phyloP scores from a whole-genome alignment of 2,797 vertebrate genomes.

The Lophotriccus pileatus region DNA sequence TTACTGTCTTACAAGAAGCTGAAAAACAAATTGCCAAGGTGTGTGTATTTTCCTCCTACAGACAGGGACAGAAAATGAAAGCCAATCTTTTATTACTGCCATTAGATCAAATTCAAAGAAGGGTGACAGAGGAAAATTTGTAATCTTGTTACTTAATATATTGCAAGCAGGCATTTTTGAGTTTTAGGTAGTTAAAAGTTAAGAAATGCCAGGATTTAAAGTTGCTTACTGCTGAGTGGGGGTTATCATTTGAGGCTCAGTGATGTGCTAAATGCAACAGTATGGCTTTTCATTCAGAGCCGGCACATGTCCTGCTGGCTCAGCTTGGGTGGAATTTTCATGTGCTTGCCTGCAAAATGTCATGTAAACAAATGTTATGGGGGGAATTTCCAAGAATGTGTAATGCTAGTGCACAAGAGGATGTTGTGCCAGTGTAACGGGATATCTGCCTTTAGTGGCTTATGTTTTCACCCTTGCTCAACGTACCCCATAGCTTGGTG shows the following conservation, averaged over 20 bases:
- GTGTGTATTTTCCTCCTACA: background rate
- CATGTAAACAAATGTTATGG: slow-evolving; percentile 21
- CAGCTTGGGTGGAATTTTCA: background rate
- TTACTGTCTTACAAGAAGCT: background rate
- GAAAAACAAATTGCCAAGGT: background rate
- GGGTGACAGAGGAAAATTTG: background rate
- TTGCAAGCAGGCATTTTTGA: background rate
- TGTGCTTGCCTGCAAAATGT: slow-evolving; percentile 31
- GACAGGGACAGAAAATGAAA: background rate
- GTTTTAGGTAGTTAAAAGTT: background rate
- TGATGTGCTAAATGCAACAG: slow-evolving; percentile 40
- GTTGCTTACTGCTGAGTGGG: background rate
- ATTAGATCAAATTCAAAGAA: background rate
- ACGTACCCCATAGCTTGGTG: background rate
- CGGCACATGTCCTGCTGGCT: slow-evolving; percentile 10
- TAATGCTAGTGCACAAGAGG: background rate
- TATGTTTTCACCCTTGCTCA: background rate
- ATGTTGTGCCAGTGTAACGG: slow-evolving; percentile 1
- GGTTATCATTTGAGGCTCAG: slow-evolving; percentile 21
- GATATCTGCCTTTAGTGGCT: background rate
- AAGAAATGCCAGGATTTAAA: background rate
- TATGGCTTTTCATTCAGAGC: slow-evolving; percentile 44
- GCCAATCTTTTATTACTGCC: background rate
- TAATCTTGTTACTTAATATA: background rate
- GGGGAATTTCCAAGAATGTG: background rate